Base-by-base conservation (phyloP, 2,888 invertebrate species). In the Micoletzkya japonica region DNA sequence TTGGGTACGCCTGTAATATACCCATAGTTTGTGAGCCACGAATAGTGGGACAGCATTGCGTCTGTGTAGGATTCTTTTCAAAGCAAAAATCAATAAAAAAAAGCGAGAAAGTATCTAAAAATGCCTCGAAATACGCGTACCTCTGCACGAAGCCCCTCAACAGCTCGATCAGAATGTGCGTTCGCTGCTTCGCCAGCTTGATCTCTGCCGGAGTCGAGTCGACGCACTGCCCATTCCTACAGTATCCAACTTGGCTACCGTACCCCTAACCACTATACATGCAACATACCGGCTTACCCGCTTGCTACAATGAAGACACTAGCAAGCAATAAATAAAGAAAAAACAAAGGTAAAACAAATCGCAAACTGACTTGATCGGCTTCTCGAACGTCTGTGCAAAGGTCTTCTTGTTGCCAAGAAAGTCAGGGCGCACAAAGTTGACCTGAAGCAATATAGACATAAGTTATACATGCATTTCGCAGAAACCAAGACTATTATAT, bases 311-410 rank as follows among this genome's bases (percentile, higher is more conserved):
- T n/a, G n/a, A n/a, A n/a, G n/a, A n/a, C n/a, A n/a, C n/a, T n/a
- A n/a, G n/a, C n/a, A n/a, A n/a, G n/a, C n/a, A n/a, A n/a, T n/a
- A n/a, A n/a, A n/a, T n/a, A n/a, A n/a, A n/a, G n/a, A n/a, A n/a
- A n/a, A n/a, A n/a, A n/a, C n/a, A n/a, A n/a, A n/a, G n/a, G n/a
- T n/a, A n/a, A n/a, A n/a, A n/a, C n/a, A n/a, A n/a, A n/a, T n/a
- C n/a, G 32, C 32, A 2, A 39, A 32, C 54, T 66, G 2, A 56
- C 57, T 93, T 94, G 80, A 98, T 98, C 0, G 98, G 98, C 20
- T 95, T 89, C 86, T 97, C 97, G 86, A 98, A 98, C 95, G 96
- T 96, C 86, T 96, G 95, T 84, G 93, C 92, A 87, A 98, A 98
- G 87, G 97, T 95, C 0, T 94, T 93, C 87, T 95, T 94, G 30